phyloP scores from a whole-genome alignment of 2,888 invertebrate species.

The Nycteola revayana region DNA sequence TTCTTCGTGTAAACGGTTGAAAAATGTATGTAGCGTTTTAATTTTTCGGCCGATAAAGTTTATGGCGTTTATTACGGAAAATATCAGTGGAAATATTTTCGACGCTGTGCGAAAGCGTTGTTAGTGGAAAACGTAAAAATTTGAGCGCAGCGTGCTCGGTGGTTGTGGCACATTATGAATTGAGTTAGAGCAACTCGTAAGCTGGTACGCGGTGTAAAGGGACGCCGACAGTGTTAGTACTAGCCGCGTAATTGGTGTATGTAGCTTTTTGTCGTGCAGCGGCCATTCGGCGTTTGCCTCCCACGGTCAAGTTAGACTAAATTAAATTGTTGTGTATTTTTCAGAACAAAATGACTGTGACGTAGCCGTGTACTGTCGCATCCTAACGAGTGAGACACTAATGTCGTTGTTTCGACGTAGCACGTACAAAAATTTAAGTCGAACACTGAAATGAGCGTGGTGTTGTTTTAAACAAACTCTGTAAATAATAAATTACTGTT shows the following conservation, averaged over 20 bases:
- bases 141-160: constrained; percentile 43
- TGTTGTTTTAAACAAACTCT: constrained; percentile 17
- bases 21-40: constrained; percentile 28
- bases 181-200: constrained; percentile 67
- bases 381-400: constrained; percentile 55
- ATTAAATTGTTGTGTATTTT: constrained; percentile 80
- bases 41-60: constrained; percentile 30
- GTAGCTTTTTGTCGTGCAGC: constrained; percentile 67
- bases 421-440: constrained; percentile 24
- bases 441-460: constrained; percentile 9
- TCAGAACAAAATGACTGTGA: constrained; percentile 65
- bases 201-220: constrained; percentile 45
- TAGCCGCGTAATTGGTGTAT: constrained; percentile 69
- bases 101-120: constrained; percentile 31
- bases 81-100: constrained; percentile 27
- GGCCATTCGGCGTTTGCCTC: constrained; percentile 63
- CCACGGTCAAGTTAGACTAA: constrained; percentile 72
- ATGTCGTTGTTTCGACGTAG: constrained; percentile 51
- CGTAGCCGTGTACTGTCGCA: constrained; percentile 34
- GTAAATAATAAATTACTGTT: constrained; percentile 10
- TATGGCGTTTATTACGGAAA: constrained; percentile 29
- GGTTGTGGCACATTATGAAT: constrained; percentile 62
- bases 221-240: constrained; percentile 45
- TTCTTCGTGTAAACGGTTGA: constrained; percentile 24
- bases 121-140: constrained; percentile 56